phyloP scores from a whole-genome alignment of 2,797 vertebrate genomes.

The Muscicapa striata region DNA sequence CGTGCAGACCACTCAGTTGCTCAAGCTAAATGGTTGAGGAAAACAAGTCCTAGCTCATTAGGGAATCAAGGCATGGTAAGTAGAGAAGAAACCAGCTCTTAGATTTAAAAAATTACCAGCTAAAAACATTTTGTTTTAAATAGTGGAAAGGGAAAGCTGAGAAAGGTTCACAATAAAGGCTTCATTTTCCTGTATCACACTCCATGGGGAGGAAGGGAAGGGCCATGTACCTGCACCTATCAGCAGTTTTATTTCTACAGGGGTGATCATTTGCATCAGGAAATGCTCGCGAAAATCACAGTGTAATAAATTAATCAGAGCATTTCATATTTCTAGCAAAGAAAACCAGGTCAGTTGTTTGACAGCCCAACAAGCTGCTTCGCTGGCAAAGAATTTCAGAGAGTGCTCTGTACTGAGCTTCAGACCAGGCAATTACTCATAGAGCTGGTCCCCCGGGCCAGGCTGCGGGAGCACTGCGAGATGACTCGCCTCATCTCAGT shows the following conservation, averaged over 20 bases:
- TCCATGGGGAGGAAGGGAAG: neutral
- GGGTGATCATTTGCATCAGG: neutral
- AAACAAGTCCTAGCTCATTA: neutral
- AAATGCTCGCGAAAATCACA: neutral
- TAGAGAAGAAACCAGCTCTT: neutral
- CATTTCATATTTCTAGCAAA: neutral
- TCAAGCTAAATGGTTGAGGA: neutral
- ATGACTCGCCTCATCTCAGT: neutral
- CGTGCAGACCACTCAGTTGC: neutral
- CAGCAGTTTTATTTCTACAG: neutral
- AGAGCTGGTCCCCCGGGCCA: neutral
- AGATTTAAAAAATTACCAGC: neutral
- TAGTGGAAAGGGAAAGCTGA: neutral
- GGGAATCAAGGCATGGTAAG: fast-evolving
- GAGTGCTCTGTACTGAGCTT: neutral
- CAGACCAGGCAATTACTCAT: neutral
- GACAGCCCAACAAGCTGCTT: neutral
- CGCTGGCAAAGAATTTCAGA: fast-evolving
- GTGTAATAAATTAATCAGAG: neutral
- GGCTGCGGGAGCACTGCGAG: neutral
- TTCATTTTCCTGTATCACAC: neutral
- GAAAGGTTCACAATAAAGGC: neutral
- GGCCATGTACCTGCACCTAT: neutral
- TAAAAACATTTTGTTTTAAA: neutral
- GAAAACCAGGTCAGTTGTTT: slow-evolving; percentile 28